Percentiles rank a stretch among this genome's conserved stretches.
These are phyloP conservation scores for Peromyscus maniculatus DNA, from an alignment of 2,113 vertebrate species.

Conservation along the genomic window DNA sequence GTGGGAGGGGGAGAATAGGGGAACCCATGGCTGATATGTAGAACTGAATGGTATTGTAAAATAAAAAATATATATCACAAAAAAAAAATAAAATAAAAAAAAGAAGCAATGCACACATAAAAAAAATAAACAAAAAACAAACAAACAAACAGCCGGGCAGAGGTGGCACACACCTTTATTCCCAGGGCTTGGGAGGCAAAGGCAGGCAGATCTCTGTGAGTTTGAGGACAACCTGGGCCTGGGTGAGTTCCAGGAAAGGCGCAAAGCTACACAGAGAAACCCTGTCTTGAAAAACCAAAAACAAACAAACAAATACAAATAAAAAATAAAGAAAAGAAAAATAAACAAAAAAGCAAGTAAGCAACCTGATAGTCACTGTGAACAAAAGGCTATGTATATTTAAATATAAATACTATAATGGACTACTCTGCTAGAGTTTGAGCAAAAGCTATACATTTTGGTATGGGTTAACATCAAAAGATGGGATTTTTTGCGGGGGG, in stretches of 20 bases:
- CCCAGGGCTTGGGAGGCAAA: background rate
- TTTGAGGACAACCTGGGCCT: background rate
- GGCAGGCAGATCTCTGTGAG: background rate
- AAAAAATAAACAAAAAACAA: background rate
- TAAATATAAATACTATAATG: background rate
- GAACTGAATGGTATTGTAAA: too few relatives aligned
- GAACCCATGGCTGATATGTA: too few relatives aligned
- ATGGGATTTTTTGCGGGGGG: too few relatives aligned
- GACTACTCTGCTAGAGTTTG: conserved; percentile 21
- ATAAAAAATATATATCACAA: too few relatives aligned
- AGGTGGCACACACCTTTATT: background rate
- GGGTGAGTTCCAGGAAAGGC: background rate
- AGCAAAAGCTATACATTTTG: background rate
- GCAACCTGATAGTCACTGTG: background rate
- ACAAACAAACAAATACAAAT: background rate
- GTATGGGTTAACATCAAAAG: conserved; percentile 11
- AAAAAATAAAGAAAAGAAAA: too few relatives aligned
- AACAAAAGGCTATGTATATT: background rate
- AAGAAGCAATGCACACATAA: too few relatives aligned
- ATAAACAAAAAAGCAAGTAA: background rate
- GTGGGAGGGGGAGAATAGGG: too few relatives aligned
- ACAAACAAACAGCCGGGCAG: background rate
- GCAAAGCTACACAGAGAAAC: background rate
- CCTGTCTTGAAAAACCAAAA: background rate
- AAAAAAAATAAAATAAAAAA: too few relatives aligned